Percentiles rank a stretch among this genome's conserved stretches.
phyloP scores from a whole-genome alignment of 2,888 invertebrate species.

The Pimpla rufipes region DNA sequence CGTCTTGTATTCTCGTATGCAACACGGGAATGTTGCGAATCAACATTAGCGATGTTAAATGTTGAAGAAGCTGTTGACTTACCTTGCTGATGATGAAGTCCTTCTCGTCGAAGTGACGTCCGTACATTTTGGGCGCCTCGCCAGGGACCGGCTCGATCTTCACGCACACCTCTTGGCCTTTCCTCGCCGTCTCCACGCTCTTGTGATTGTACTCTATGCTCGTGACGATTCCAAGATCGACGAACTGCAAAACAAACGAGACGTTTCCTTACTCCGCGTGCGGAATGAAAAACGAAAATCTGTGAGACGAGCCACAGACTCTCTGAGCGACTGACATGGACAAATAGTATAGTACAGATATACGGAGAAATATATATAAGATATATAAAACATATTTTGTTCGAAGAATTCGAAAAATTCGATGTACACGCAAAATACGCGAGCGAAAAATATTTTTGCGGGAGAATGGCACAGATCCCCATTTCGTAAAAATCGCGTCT shows the following conservation, averaged over 20 bases:
- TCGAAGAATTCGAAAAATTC: too few relatives aligned
- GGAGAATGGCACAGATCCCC: too few relatives aligned
- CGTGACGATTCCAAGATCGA: constrained; percentile 97
- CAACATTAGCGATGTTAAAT: too few relatives aligned
- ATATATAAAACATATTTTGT: too few relatives aligned
- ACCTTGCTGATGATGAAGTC: constrained; percentile 98
- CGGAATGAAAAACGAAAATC: neutral
- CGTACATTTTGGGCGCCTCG: constrained; percentile 99
- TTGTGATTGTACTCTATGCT: constrained; percentile 99
- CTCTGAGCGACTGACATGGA: too few relatives aligned
- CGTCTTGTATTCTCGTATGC: too few relatives aligned
- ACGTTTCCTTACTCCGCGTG: neutral
- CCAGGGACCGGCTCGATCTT: constrained; percentile 99
- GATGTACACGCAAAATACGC: too few relatives aligned
- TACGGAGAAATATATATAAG: too few relatives aligned
- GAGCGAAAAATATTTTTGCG: too few relatives aligned
- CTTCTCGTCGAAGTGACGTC: constrained; percentile 98
- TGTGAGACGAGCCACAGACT: neutral
- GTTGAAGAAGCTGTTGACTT: constrained; percentile 78
- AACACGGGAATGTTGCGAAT: too few relatives aligned
- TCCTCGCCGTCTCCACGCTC: constrained; percentile 95
- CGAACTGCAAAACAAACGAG: constrained; percentile 88
- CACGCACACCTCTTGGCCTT: constrained; percentile 98
- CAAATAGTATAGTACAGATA: too few relatives aligned
- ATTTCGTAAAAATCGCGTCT: too few relatives aligned